Conservation (phyloP, 35 echinoderm and acorn worm species). For the Apostichopus japonicus region DNA sequence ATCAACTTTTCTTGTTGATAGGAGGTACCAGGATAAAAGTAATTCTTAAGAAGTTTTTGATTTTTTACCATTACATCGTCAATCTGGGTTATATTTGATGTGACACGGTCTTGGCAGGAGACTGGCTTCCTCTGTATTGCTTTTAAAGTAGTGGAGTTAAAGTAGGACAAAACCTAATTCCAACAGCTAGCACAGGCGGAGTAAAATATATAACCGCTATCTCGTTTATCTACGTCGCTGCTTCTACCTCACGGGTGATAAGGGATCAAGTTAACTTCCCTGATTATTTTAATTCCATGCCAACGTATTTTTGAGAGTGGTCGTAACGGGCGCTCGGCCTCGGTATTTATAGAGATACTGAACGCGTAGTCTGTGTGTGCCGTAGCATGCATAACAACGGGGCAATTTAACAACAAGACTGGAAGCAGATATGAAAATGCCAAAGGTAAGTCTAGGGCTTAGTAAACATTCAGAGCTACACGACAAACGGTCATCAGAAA, state of each 20-base stretch:
- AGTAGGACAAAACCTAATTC: too few relatives aligned
- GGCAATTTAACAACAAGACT: not conserved
- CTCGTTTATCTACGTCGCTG: too few relatives aligned
- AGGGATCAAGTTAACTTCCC: too few relatives aligned
- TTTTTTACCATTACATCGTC: not conserved
- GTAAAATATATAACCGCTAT: too few relatives aligned
- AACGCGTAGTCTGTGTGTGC: not conserved
- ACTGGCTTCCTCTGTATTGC: not conserved
- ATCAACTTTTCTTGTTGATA: not conserved
- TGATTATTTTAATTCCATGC: not conserved
- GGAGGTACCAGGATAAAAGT: not conserved
- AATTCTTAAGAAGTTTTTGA: not conserved
- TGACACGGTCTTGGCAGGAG: not conserved
- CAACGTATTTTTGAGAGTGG: not conserved
- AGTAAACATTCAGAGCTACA: not conserved
- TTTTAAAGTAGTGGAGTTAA: too few relatives aligned
- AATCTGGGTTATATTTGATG: not conserved
- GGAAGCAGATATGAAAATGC: slow-evolving; percentile 40
- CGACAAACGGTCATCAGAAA: not conserved
- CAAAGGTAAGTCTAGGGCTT: not conserved
- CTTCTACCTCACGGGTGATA: too few relatives aligned
- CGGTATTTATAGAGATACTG: not conserved
- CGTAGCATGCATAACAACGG: not conserved
- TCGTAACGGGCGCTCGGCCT: not conserved
- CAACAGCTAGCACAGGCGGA: too few relatives aligned